Evolutionary conservation across 2,113 vertebrate species (phyloP).

Genomic region (Pantherophis guttatus): DNA sequence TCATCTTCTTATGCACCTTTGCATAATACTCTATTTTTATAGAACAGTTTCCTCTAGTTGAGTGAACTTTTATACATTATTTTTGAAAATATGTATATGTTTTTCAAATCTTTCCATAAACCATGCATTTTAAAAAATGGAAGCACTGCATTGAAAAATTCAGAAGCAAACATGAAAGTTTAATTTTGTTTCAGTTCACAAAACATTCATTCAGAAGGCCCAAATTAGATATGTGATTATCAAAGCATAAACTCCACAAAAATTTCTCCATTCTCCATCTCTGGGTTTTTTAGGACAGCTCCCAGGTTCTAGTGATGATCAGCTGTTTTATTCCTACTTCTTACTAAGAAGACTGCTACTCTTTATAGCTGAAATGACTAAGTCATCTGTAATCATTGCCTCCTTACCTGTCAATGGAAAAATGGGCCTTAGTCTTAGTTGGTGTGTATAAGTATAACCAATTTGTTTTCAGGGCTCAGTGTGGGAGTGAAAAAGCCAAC

Average conservation of each 20-base stretch:
- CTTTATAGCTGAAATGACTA: fast-evolving
- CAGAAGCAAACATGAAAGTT: background rate
- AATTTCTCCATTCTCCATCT: background rate
- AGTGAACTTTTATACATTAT: background rate
- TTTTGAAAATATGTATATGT: background rate
- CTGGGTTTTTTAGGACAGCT: background rate
- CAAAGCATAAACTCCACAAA: background rate
- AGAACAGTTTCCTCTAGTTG: background rate
- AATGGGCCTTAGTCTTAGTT: background rate
- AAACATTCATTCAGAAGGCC: background rate
- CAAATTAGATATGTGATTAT: background rate
- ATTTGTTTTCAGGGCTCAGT: background rate
- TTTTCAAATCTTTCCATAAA: background rate
- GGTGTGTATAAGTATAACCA: background rate
- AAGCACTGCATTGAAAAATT: background rate
- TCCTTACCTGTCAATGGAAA: background rate
- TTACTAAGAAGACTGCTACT: background rate
- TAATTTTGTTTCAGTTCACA: background rate
- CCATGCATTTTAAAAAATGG: background rate
- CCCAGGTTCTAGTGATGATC: background rate
- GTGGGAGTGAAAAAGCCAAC: background rate
- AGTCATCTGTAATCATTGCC: fast-evolving
- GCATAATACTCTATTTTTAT: background rate
- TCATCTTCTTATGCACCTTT: background rate
- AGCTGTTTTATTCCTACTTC: background rate